phyloP scores from a whole-genome alignment of 2,888 invertebrate genomes.

The Chaitophorus viminalis region DNA sequence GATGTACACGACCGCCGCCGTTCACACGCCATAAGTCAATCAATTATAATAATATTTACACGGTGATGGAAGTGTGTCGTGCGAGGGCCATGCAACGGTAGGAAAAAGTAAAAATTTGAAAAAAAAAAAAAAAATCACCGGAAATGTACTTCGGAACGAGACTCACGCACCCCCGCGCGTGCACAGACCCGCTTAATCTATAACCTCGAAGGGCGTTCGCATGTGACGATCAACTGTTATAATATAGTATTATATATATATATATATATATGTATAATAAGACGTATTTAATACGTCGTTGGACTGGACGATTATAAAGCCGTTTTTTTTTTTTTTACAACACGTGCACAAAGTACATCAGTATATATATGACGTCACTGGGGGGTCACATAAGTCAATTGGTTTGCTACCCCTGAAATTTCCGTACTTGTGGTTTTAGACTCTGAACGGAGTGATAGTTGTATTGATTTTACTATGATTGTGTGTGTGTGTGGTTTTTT shows the following conservation, averaged over 20 bases:
- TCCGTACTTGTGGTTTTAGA: too few species aligned
- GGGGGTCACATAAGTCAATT: too few species aligned
- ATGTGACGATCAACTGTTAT: not conserved
- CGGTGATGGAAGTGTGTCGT: not conserved
- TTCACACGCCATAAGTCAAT: not conserved
- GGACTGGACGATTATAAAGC: not conserved
- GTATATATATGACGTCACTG: too few species aligned
- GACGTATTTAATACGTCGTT: too few species aligned
- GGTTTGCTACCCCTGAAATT: too few species aligned
- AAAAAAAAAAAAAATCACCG: not conserved
- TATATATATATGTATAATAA: too few species aligned
- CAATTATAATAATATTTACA: not conserved
- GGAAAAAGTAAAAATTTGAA: not conserved
- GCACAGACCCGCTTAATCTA: not conserved
- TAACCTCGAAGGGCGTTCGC: not conserved
- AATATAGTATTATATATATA: not conserved
- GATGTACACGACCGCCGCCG: too few species aligned
- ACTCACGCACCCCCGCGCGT: not conserved
- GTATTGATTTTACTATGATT: too few species aligned
- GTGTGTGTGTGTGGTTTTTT: too few species aligned
- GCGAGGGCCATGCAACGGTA: too few species aligned
- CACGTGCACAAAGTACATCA: not conserved
- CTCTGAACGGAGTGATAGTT: too few species aligned
- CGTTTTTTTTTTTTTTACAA: too few species aligned
- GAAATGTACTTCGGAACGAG: not conserved